Base-by-base conservation (phyloP, 2,113 vertebrate genomes). In the Caretta caretta region DNA sequence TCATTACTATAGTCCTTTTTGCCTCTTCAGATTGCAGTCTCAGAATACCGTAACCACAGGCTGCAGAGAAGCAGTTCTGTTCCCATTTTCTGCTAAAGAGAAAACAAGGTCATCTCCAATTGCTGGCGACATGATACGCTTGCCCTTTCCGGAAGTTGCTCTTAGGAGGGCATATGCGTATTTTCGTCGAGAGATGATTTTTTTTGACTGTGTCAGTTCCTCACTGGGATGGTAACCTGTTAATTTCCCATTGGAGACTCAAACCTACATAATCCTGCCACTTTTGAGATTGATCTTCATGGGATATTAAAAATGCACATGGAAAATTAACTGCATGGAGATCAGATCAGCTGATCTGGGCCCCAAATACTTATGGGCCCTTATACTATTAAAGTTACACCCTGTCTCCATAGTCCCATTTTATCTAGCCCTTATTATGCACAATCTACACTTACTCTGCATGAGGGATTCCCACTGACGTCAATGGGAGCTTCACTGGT, bases 71-170 rank as follows among this genome's bases (percentile, higher is more conserved):
- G 2, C 53, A 83, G 69, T 51, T 87, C 0, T 0, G 17, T 91
- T 96, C 92, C 83, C 65, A 57, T 80, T 94, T 0, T 0, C 1
- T 82, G 3, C 78, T 3, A 2, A 50, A 48, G 69, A 76, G 92
- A 85, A 96, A 97, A 56, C 25, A 0, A 0, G 25, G 87, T 86
- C 80, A 22, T 78, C 65, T 46, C 29, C 80, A 49, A 0, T 90
- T 59, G 24, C 6, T 48, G 48, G 59, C 48, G 20, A 84, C 4
- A 10, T 12, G 89, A 82, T 72, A 31, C 27, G 86, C 65, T 46
- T 92, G 88, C 83, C 86, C 48, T 72, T 83, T 95, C 89, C 96
- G 93, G 82, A 89, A 95, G 86, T 89, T 96, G 90, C 57, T 94
- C 82, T 49, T 86, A 25, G 0, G 22, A 56, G 42, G 72, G 57